phyloP scores from a whole-genome alignment of 2,888 invertebrate genomes.

The Platypus cylindrus region DNA sequence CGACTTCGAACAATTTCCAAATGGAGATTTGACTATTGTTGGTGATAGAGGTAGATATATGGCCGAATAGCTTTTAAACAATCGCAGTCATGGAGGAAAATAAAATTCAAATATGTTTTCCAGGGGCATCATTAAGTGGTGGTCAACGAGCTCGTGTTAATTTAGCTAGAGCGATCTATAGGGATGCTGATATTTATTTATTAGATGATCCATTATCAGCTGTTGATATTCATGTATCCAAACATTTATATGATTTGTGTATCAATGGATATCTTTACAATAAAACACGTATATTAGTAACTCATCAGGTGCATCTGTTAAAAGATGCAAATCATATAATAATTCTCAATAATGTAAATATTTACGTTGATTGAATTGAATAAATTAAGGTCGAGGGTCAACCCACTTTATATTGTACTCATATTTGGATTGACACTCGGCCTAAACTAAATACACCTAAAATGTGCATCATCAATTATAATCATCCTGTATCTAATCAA shows the following conservation, averaged over 20 bases:
- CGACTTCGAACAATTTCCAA: conserved; percentile 59
- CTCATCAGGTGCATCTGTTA: conserved; percentile 73
- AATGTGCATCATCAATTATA: too few relatives aligned
- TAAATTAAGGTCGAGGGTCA: too few relatives aligned
- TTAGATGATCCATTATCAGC: conserved; percentile 77
- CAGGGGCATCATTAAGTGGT: conserved; percentile 60
- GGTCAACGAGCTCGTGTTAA: conserved; percentile 69
- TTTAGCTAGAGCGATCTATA: conserved; percentile 52
- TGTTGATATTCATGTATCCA: conserved; percentile 69
- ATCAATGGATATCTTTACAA: conserved; percentile 51
- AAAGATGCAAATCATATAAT: conserved; percentile 53
- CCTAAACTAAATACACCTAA: too few relatives aligned
- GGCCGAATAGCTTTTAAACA: too few relatives aligned
- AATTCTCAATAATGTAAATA: conserved; percentile 48
- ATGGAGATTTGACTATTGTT: conserved; percentile 61
- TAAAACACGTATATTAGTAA: conserved; percentile 64
- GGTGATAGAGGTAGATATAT: conserved; percentile 53
- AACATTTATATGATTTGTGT: conserved; percentile 66
- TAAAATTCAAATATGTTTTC: not conserved
- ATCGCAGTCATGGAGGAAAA: too few relatives aligned
- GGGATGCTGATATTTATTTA: conserved; percentile 64
- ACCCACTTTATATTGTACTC: too few relatives aligned
- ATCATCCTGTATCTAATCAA: too few relatives aligned
- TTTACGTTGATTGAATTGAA: too few relatives aligned
- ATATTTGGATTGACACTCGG: too few relatives aligned